Percentiles rank a stretch among this genome's conserved stretches.
Conservation (phyloP, 1,140 invertebrate species). For the Polypedilum vanderplanki region DNA sequence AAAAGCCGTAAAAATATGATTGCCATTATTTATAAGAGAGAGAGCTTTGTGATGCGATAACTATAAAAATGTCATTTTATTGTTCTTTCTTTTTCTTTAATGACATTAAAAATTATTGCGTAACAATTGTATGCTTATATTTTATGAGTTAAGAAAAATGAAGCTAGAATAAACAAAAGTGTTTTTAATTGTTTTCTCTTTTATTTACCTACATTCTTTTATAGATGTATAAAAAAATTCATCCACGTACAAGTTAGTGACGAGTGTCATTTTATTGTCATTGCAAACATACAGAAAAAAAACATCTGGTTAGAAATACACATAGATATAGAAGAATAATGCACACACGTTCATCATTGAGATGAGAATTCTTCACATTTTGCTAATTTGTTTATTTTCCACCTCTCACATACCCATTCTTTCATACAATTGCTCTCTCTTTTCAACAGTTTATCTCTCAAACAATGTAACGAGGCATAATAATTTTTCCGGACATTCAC, state of each 20-base stretch:
- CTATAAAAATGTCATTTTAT: neutral
- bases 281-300: neutral
- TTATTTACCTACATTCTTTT: neutral
- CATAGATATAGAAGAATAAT: neutral
- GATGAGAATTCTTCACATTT: neutral
- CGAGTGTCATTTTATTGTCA: too few relatives aligned
- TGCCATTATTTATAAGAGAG: neutral
- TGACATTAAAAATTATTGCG: neutral
- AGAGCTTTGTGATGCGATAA: neutral
- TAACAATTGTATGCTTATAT: neutral
- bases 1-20: neutral
- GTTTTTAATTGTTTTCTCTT: neutral
- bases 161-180: neutral
- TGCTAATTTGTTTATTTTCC: neutral
- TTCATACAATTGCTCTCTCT: neutral
- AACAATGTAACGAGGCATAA: neutral
- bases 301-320: neutral
- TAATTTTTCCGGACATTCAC: constrained; percentile 14
- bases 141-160: neutral
- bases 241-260: neutral
- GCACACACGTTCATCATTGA: too few relatives aligned
- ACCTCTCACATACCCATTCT: too few relatives aligned
- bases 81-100: neutral
- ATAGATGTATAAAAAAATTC: neutral
- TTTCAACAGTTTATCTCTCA: neutral